Evolutionary conservation across 2,113 vertebrate species (phyloP), one percentile per base, ranked within the genome.

Genomic region (Tragelaphus strepsiceros): DNA sequence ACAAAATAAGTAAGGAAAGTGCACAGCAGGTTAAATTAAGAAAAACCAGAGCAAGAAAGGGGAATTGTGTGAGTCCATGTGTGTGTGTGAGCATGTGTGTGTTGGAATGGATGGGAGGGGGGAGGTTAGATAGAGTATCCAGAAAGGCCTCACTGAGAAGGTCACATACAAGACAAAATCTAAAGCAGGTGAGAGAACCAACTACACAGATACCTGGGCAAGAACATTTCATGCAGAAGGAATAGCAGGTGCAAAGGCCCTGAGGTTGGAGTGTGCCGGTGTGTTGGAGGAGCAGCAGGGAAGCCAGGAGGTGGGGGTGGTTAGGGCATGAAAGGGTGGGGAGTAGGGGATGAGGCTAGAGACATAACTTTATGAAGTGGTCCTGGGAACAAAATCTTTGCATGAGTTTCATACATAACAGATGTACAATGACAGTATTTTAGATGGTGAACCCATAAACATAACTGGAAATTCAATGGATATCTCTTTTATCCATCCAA

Each of bases 391-490:
- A n/a, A 28, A 84, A 32, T 71, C 8, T 39, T 1, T 16, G 12
- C 14, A 43, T n/a, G 64, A 39, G 1, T 17, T 53, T 22, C 28
- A 3, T 21, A 28, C 7, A 0, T 35, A 28, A 35, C 0, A 16
- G 30, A 71, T 8, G 8, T 1, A 11, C 8, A 1, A 26, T 26
- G 49, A 28, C 51, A n/a, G 13, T 59, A 17, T 87, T 49, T 67
- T 22, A 59, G 28, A 51, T 17, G 21, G 19, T 8, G 6, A 67
- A 7, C 49, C 21, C 32, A 8, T 7, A 53, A n/a, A 17, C 28
- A 74, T 3, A 15, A 11, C 30, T 17, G 3, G 3, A 30, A 21
- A 71, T 5, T 15, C 12, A n/a, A 10, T 0, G 1, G 15, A 1
- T 6, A 28, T 16, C 6, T 21, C n/a, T 5, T 13, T n/a, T 2